phyloP scores from a whole-genome alignment of 2,113 vertebrate genomes.

The Gambusia holbrooki region DNA sequence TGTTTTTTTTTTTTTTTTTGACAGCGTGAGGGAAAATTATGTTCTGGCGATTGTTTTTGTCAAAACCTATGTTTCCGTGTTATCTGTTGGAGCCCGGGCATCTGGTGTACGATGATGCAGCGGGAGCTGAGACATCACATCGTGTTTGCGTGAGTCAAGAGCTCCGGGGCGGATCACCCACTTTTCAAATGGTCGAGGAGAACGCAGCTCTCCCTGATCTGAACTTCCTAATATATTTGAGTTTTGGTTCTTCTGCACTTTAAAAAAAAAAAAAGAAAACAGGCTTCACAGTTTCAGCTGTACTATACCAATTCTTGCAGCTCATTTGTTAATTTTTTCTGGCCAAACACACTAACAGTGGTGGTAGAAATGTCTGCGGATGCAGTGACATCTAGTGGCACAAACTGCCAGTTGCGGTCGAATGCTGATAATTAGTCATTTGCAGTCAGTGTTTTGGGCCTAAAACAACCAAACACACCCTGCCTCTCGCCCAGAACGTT shows the following conservation, averaged over 20 bases:
- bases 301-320: not conserved
- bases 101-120: constrained; percentile 37
- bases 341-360: too few relatives aligned
- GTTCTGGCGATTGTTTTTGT: constrained; percentile 30
- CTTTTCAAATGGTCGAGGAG: constrained; percentile 5
- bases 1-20: constrained; percentile 6
- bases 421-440: not conserved
- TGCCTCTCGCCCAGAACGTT: too few relatives aligned
- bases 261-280: not conserved
- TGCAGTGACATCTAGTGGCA: not conserved
- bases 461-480: not conserved
- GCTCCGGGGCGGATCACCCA: constrained; percentile 24
- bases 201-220: constrained; percentile 32
- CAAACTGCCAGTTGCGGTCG: not conserved
- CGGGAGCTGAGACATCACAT: constrained; percentile 24
- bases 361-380: too few relatives aligned
- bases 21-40: constrained; percentile 28
- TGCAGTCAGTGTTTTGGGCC: too few relatives aligned
- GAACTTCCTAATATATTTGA: constrained; percentile 3
- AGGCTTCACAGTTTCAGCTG: constrained; percentile 5
- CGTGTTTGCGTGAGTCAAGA: constrained; percentile 12
- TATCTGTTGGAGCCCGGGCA: constrained; percentile 31
- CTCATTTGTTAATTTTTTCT: not conserved
- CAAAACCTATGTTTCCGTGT: constrained; percentile 15
- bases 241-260: too few relatives aligned